Evolutionary conservation across 2,113 vertebrate genomes (phyloP).

Genomic region (Anser brachyrhynchus): DNA sequence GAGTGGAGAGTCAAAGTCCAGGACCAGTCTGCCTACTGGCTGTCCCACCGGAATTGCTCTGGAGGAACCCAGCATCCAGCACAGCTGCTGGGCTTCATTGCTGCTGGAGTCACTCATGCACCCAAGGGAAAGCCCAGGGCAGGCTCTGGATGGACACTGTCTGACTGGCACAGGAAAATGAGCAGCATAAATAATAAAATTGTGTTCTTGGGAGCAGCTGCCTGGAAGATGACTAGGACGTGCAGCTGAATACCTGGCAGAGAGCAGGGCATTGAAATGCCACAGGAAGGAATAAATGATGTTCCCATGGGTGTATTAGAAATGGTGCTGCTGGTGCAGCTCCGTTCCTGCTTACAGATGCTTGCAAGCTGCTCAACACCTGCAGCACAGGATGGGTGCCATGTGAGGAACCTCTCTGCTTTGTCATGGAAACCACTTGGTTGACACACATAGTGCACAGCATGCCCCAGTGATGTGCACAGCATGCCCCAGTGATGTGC

Average conservation of each 20-base stretch:
- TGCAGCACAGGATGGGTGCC: background rate
- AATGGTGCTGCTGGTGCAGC: too few species aligned
- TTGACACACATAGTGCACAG: background rate
- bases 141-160: background rate
- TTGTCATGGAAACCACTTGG: too few species aligned
- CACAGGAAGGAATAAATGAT: background rate
- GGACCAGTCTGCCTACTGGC: background rate
- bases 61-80: too few species aligned
- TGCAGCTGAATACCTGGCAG: background rate
- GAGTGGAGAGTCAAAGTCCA: background rate
- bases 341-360: background rate
- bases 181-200: background rate
- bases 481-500: background rate
- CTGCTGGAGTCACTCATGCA: background rate
- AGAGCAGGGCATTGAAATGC: background rate
- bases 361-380: background rate
- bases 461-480: background rate
- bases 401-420: background rate
- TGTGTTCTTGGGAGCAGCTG: background rate
- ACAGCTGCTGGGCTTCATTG: background rate
- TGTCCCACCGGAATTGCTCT: too few species aligned
- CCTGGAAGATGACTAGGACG: background rate
- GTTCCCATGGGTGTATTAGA: too few species aligned
- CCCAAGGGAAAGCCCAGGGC: background rate
- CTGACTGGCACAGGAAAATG: accelerated